These are phyloP conservation scores for Aquatica leii DNA, from an alignment of 2,888 invertebrate species.

Conservation along the genomic window DNA sequence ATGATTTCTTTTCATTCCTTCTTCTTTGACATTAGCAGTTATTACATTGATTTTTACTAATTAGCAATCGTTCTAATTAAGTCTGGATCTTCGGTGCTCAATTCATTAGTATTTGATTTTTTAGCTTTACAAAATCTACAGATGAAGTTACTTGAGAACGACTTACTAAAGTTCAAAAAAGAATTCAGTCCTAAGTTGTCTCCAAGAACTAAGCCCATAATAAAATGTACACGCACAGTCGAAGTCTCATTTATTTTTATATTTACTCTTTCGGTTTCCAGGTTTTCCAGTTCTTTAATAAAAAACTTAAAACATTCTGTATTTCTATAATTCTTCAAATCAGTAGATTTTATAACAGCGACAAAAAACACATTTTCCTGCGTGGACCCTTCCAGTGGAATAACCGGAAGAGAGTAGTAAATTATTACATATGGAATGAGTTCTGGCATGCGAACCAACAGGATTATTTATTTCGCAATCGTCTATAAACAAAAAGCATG, in stretches of 20 bases:
- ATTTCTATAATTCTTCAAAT: constrained; percentile 9
- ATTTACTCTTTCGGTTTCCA: constrained; percentile 27
- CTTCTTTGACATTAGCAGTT: too few relatives aligned
- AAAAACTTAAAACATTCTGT: constrained; percentile 32
- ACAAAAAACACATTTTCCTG: constrained; percentile 1
- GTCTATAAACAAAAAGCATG: constrained; percentile 42
- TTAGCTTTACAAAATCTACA: constrained; percentile 19
- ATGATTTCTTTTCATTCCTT: constrained; percentile 28
- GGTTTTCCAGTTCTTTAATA: constrained; percentile 26
- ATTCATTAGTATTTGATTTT: constrained; percentile 6
- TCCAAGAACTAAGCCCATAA: constrained; percentile 17
- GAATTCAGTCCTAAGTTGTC: constrained; percentile 13
- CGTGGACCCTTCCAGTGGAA: constrained; percentile 39
- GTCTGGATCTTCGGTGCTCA: constrained; percentile 22
- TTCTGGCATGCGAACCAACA: constrained; percentile 39
- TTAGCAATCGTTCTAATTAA: neutral
- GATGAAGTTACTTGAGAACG: constrained; percentile 14
- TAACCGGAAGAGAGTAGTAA: constrained; percentile 43
- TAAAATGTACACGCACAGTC: constrained; percentile 19
- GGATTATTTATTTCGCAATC: constrained; percentile 48
- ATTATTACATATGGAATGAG: constrained; percentile 41
- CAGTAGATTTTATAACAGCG: neutral
- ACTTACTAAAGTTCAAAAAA: constrained; percentile 14
- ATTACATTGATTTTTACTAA: neutral
- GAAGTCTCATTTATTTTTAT: constrained; percentile 1